These are phyloP conservation scores for Elysia chlorotica DNA, from an alignment of 1,140 invertebrate genomes.

Conservation along the genomic window DNA sequence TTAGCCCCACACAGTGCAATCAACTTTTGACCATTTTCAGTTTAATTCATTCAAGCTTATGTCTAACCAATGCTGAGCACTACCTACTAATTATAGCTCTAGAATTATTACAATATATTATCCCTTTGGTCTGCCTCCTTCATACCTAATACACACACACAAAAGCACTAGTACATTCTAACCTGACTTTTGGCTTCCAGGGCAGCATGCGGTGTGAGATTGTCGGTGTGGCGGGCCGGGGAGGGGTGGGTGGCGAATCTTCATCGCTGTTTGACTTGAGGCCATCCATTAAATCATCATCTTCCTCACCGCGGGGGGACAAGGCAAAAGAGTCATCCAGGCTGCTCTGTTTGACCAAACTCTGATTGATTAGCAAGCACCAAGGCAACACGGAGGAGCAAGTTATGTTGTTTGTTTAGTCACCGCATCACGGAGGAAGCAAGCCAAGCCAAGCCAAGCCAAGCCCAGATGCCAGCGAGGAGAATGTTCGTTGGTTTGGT, in stretches of 20 bases:
- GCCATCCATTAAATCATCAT: conserved; percentile 29
- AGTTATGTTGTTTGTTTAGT: too few relatives aligned
- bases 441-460: not conserved
- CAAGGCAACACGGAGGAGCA: not conserved
- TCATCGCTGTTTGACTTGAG: conserved; percentile 44
- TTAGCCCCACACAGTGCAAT: too few relatives aligned
- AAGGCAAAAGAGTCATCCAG: conserved; percentile 78
- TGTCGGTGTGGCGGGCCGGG: conserved; percentile 50
- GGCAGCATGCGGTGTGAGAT: conserved; percentile 71
- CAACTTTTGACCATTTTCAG: too few relatives aligned
- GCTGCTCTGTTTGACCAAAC: conserved; percentile 91
- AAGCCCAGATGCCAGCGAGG: not conserved
- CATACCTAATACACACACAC: not conserved
- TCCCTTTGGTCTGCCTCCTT: not conserved
- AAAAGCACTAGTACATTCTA: not conserved
- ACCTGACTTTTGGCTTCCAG: conserved; percentile 90
- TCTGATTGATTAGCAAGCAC: too few relatives aligned
- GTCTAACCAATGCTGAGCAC: too few relatives aligned
- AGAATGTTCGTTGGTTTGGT: not conserved
- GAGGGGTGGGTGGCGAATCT: conserved; percentile 52
- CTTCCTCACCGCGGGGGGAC: conserved; percentile 37
- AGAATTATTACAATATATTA: not conserved
- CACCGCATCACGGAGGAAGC: not conserved
- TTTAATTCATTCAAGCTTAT: too few relatives aligned
- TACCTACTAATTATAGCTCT: not conserved